phyloP scores from a whole-genome alignment of 2,797 vertebrate genomes.

The Helarctos malayanus region DNA sequence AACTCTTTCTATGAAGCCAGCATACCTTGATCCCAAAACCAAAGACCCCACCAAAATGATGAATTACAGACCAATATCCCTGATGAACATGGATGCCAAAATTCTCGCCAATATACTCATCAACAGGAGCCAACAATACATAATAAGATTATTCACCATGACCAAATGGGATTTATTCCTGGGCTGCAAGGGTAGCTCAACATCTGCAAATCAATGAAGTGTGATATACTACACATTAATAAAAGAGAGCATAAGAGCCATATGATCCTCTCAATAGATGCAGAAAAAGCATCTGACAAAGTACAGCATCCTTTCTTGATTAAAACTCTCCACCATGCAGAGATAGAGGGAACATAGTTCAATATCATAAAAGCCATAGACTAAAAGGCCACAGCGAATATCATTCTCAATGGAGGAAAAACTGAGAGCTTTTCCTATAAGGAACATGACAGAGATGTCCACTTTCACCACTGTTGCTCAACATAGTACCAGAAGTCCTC shows the following conservation, averaged over 20 bases:
- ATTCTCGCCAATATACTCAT: neutral
- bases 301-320: neutral
- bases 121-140: neutral
- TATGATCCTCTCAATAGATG: neutral
- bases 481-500: neutral
- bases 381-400: neutral
- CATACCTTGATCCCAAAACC: neutral
- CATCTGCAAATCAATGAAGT: neutral
- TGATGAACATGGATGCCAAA: neutral
- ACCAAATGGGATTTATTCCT: neutral
- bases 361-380: neutral
- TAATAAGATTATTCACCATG: neutral
- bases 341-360: neutral
- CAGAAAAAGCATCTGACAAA: neutral
- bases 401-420: neutral
- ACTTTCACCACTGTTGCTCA: neutral
- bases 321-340: neutral
- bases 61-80: neutral
- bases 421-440: neutral
- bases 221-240: neutral
- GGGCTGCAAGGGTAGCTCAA: neutral
- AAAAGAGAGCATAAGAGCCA: neutral
- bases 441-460: neutral
- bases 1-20: neutral
- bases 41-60: neutral